Evolutionary conservation across 2,797 vertebrate genomes (phyloP), one percentile per base, ranked within the genome.

Genomic region (Hypotaenidia okinawae): DNA sequence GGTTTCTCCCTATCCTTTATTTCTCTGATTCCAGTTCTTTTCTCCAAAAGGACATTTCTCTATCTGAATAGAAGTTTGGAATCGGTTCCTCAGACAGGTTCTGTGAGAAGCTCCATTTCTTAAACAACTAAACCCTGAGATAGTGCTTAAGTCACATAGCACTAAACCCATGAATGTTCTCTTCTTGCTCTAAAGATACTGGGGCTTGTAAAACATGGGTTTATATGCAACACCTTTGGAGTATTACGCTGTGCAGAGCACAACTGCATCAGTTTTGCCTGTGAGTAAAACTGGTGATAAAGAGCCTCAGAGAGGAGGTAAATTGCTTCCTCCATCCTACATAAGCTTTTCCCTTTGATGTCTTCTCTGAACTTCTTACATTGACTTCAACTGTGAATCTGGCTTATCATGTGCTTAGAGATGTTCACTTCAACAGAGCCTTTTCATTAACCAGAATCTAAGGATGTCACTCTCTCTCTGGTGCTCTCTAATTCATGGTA

Each of bases 361-460:
- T 70, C 21, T 70, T 59, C 49, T 58, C 84, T 84, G 43, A 89
- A 47, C n/a, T 77, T 62, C 49, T 92, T 85, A 45, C 11, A 17
- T 3, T 63, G 24, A 70, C 57, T 93, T 85, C 61, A 83, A 30
- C 37, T 77, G 45, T 16, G 87, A 59, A 80, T 72, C 41, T 55
- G 81, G 33, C 37, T 94, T 86, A 70, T 52, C 57, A 45, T 43
- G 28, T 57, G 10, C 64, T 87, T 83, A 89, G 43, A 91, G 78
- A 19, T 80, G 49, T 87, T 92, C 2, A 1, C 41, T 89, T 77
- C 82, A 89, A 73, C 59, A 68, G 21, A 93, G 16, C 13, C 55
- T 93, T 91, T 93, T 89, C 73, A 51, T 84, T 83, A 89, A 78
- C 30, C 30, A 43, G 45, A 47, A 63, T 68, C 57, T 84, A 16